Evolutionary conservation across 1,140 invertebrate species (phyloP), one percentile per base, ranked within the genome.

Genomic region (Caerostris darwini): DNA sequence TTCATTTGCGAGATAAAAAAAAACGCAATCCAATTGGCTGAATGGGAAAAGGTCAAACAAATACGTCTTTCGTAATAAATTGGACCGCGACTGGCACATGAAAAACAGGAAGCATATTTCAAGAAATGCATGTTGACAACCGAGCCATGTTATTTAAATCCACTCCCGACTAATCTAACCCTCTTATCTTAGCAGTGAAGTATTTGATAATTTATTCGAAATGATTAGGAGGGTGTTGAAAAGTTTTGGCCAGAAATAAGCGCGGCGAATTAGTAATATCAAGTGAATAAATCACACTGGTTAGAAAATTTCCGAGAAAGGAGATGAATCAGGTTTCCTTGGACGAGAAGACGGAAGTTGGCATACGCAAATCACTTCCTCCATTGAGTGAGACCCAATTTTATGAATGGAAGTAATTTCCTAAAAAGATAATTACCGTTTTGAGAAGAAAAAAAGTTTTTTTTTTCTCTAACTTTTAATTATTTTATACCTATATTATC

Each of bases 71-170:
- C 69, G 69, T 77, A 77, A 77, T 34, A 34, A 53, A 77, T 34
- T 50, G 69, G 10, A 3, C 3, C 69, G 10, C 12, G 50, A 77
- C 34, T 77, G 34, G 50, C 67, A 34, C 69, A 77, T 10, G 19
- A 77, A 77, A 12, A 77, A 77, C 69, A 77, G 69, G 69, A 77
- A 77, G 50, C 34, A 5, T 77, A 77, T 77, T 34, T 77, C 69
- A 77, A 10, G 69, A 77, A 77, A 34, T 77, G 3, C 7, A 77
- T 34, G 69, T 12, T 77, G 69, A 77, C 69, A 77, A 10, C 34
- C 34, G 3, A 50, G 2, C 10, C 34, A 5, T 10, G 8, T 77
- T 14, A 77, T 77, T 77, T 50, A 4, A 77, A 50, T 10, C 50
- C 2, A 50, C 10, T 77, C 14, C 12, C 8, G 34, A 77, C 69